These are phyloP conservation scores for Malaclemys terrapin DNA, from an alignment of 2,113 vertebrate genomes.

Conservation along the genomic window DNA sequence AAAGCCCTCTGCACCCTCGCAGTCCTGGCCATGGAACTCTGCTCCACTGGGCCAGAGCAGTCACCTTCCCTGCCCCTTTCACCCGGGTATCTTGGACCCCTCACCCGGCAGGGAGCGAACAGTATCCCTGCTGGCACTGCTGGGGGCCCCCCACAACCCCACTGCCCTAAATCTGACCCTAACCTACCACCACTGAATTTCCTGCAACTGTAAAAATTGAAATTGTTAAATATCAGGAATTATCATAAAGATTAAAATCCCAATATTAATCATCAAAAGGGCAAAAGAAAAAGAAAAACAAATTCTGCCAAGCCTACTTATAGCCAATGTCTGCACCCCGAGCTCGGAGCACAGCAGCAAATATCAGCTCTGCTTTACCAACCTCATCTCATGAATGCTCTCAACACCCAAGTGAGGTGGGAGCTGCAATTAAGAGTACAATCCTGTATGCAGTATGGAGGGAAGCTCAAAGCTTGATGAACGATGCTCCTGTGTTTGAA, in stretches of 20 bases:
- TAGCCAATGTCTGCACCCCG: not conserved
- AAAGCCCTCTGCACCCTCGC: not conserved
- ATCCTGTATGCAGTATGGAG: too few relatives aligned
- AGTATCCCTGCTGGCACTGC: too few relatives aligned
- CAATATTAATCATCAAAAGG: too few relatives aligned
- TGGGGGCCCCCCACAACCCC: too few relatives aligned
- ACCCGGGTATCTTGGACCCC: not conserved
- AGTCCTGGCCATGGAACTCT: not conserved
- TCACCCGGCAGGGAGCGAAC: too few relatives aligned
- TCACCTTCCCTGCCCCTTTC: not conserved
- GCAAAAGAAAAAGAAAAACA: too few relatives aligned
- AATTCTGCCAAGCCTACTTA: not conserved
- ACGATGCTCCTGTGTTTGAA: too few relatives aligned
- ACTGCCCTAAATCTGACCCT: not conserved
- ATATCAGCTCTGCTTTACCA: not conserved
- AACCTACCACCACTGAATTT: not conserved
- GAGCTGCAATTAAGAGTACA: too few relatives aligned
- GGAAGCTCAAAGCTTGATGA: not conserved
- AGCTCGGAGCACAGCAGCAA: not conserved
- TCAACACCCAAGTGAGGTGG: too few relatives aligned
- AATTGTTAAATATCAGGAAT: too few relatives aligned
- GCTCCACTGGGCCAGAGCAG: not conserved
- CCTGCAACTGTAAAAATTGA: too few relatives aligned
- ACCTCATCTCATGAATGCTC: not conserved
- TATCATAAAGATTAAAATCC: too few relatives aligned